Conservation (phyloP, 2,888 invertebrate genomes). For the Caenorhabditis sp. region DNA sequence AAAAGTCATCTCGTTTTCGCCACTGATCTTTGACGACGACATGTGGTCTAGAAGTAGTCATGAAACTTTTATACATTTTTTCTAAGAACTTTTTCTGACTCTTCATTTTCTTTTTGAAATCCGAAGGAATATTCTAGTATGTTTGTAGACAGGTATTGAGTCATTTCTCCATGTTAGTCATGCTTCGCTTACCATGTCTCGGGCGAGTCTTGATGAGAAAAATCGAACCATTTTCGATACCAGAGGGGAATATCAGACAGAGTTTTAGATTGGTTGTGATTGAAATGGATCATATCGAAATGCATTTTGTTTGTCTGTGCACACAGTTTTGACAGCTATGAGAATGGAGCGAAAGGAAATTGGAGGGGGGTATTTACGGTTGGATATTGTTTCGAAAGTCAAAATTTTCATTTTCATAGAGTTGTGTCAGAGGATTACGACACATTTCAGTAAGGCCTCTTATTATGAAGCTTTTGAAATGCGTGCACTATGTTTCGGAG, state of each 20-base stretch:
- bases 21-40: slow-evolving; percentile 23
- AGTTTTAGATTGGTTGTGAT: not conserved
- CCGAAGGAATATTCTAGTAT: slow-evolving; percentile 16
- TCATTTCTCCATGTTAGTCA: slow-evolving; percentile 28
- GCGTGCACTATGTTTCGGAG: too few species aligned
- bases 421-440: not conserved
- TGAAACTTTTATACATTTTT: slow-evolving; percentile 24
- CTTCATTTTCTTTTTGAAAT: slow-evolving; percentile 7
- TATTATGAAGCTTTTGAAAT: too few species aligned
- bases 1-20: not conserved
- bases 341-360: slow-evolving; percentile 7
- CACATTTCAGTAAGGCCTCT: too few species aligned
- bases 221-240: slow-evolving; percentile 53
- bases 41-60: slow-evolving; percentile 26
- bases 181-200: slow-evolving; percentile 55
- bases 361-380: slow-evolving; percentile 15
- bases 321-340: slow-evolving; percentile 46
- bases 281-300: slow-evolving; percentile 11
- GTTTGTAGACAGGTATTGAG: slow-evolving; percentile 24
- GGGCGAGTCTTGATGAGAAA: slow-evolving; percentile 60
- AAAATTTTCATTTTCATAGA: not conserved
- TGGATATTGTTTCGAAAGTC: not conserved
- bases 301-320: slow-evolving; percentile 29
- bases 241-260: not conserved
- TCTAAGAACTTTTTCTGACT: slow-evolving; percentile 6